Base-by-base conservation (phyloP, 2,888 invertebrate species). In the Priocnemis perturbator region DNA sequence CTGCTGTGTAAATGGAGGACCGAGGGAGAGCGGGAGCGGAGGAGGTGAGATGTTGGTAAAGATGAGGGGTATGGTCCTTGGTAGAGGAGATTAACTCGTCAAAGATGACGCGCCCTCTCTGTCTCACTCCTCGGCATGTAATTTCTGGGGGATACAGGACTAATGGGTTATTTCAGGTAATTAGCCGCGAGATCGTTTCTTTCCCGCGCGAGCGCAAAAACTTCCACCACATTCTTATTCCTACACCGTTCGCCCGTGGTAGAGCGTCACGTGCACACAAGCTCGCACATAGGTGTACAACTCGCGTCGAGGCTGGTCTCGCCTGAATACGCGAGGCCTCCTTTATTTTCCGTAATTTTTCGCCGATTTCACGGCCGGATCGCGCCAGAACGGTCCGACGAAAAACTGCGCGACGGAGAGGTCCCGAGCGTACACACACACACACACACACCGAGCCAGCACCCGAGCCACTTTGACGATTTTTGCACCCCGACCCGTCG, bases 131-230 rank as follows among this genome's bases (percentile, higher is more conserved):
- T 70, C 65, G 73, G 73, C 73, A 72, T 64, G 78, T 86, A 83
- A 83, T 84, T 82, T 79, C 81, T 77, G 77, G 78, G 79, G 83
- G 83, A 81, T 85, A 83, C 83, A 84, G 79, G 81, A 79, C 83
- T 85, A 86, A 86, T 87, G 86, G 87, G 84, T 87, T 87, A 86
- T 85, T 83, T 83, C 82, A 82, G 84, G 82, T 86, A 86, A 87
- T 87, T 86, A 87, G 84, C 77, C 65, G 76, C 73, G 71, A 68
- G 79, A 69, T 74, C 68, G 71, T 73, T 74, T 72, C 77, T 75
- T 37, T 78, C 73, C 73, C 50, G 17, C 44, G 30, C 4, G 14
- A n/a, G 11, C 63, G 67, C 64, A 64, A 60, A 67, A 64, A 60
- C 47, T 45, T 56, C 64, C 37, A 37, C 37, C 37, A 9, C 37